Conservation (phyloP, 2,888 invertebrate species). For the Drosophila melanocephala region DNA sequence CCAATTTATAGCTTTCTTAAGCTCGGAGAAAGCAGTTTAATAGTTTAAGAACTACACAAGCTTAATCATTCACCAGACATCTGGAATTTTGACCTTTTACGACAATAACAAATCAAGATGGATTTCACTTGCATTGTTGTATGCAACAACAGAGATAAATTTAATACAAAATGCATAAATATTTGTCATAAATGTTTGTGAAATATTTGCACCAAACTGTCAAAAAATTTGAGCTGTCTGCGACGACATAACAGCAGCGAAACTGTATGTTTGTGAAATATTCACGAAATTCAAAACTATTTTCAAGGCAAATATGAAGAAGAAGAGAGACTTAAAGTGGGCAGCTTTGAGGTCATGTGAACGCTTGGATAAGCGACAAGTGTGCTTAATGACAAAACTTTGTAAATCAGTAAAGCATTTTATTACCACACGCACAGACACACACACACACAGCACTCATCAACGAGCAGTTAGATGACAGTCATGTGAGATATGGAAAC, state of each 20-base stretch:
- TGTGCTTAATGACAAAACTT: constrained; percentile 78
- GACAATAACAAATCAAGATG: neutral
- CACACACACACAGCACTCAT: constrained; percentile 24
- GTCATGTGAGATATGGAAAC: constrained; percentile 58
- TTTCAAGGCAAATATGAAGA: constrained; percentile 34
- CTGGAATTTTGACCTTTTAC: neutral
- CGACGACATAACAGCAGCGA: constrained; percentile 31
- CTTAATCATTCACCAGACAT: neutral
- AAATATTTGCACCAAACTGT: constrained; percentile 44
- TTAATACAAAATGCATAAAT: constrained; percentile 18
- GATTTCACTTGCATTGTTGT: neutral
- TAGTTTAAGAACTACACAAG: neutral
- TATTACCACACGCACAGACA: constrained; percentile 52
- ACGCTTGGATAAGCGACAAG: constrained; percentile 54
- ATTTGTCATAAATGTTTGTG: constrained; percentile 32
- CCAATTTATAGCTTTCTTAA: neutral
- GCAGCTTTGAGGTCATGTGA: constrained; percentile 12
- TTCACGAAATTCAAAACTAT: constrained; percentile 65
- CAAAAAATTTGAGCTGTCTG: constrained; percentile 47
- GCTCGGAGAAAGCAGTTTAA: neutral
- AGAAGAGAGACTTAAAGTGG: neutral
- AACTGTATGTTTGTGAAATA: constrained; percentile 51
- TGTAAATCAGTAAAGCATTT: constrained; percentile 73
- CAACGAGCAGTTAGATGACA: constrained; percentile 43
- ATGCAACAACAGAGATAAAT: constrained; percentile 1